Percentiles rank a stretch among this genome's conserved stretches.
Conservation (phyloP, 1,140 invertebrate species). For the Drosophila simulans region DNA sequence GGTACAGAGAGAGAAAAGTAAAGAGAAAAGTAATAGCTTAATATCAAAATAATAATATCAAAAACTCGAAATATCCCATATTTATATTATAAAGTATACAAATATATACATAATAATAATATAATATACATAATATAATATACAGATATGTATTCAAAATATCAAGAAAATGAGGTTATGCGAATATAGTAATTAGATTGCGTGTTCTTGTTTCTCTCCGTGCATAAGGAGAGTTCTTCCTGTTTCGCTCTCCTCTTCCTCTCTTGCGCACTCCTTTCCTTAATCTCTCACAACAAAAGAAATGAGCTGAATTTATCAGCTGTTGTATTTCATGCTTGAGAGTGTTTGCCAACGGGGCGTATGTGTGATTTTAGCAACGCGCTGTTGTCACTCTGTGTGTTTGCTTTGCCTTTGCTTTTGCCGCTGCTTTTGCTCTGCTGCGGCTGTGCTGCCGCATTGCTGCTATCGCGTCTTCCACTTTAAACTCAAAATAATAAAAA, state of each 20-base stretch:
- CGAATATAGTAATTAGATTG: too few relatives aligned
- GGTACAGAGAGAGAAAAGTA: not conserved
- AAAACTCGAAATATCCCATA: not conserved
- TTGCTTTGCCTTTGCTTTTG: slow-evolving; percentile 50
- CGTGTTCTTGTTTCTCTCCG: not conserved
- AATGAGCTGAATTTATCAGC: slow-evolving; percentile 61
- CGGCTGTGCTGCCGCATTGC: slow-evolving; percentile 31
- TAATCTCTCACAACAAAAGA: slow-evolving; percentile 25
- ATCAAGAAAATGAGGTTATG: too few relatives aligned
- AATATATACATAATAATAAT: too few relatives aligned
- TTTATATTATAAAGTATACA: too few relatives aligned
- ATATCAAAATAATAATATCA: too few relatives aligned
- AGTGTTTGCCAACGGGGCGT: slow-evolving; percentile 14
- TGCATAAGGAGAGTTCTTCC: slow-evolving; percentile 22
- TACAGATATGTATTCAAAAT: too few relatives aligned
- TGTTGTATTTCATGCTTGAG: slow-evolving; percentile 70
- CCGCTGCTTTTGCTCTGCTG: slow-evolving; percentile 16
- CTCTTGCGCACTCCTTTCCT: not conserved
- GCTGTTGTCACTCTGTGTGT: slow-evolving; percentile 53
- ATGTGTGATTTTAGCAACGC: slow-evolving; percentile 51
- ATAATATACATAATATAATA: too few relatives aligned
- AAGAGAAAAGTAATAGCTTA: too few relatives aligned
- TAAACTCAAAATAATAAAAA: slow-evolving; percentile 72
- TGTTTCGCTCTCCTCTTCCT: slow-evolving; percentile 1
- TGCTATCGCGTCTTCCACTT: slow-evolving; percentile 74